phyloP scores from a whole-genome alignment of 2,888 invertebrate species.

The Chrysolina haemoptera region DNA sequence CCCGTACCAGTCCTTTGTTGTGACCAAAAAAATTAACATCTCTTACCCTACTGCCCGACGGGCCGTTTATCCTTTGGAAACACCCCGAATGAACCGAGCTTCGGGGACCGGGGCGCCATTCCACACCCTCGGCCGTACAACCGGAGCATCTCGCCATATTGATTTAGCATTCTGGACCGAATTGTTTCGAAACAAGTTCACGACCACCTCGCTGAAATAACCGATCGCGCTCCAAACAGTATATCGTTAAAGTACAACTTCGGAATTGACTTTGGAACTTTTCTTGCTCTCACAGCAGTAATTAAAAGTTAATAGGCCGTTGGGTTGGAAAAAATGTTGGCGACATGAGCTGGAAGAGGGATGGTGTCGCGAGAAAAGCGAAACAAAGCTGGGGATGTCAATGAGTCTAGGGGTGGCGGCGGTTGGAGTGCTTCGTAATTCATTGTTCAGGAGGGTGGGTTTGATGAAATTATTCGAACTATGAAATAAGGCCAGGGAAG shows the following conservation, averaged over 20 bases:
- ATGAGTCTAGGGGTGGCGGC: neutral
- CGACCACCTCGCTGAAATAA: neutral
- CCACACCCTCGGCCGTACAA: too few relatives aligned
- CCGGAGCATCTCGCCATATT: neutral
- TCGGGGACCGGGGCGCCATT: too few relatives aligned
- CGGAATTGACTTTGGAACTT: constrained; percentile 32
- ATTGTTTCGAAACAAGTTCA: constrained; percentile 4
- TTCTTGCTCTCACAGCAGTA: constrained; percentile 13
- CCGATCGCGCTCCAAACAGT: constrained; percentile 12
- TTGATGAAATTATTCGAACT: neutral
- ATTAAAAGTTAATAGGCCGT: constrained; percentile 26
- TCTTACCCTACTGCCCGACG: too few relatives aligned
- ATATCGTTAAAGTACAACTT: constrained; percentile 26
- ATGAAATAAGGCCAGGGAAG: too few relatives aligned
- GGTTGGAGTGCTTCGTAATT: neutral
- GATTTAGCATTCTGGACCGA: constrained; percentile 6
- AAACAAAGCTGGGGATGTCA: neutral
- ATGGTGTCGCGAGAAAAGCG: neutral
- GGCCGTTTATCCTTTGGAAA: too few relatives aligned
- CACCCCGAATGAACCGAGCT: too few relatives aligned
- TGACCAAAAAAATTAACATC: too few relatives aligned
- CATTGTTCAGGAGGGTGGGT: too few relatives aligned
- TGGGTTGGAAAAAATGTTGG: neutral
- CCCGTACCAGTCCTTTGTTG: too few relatives aligned
- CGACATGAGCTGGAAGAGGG: neutral